A percentile compares a stretch with the other conserved stretches of the same genome.
Conservation (phyloP, 2,888 invertebrate genomes). For the Cheilosia urbana region DNA sequence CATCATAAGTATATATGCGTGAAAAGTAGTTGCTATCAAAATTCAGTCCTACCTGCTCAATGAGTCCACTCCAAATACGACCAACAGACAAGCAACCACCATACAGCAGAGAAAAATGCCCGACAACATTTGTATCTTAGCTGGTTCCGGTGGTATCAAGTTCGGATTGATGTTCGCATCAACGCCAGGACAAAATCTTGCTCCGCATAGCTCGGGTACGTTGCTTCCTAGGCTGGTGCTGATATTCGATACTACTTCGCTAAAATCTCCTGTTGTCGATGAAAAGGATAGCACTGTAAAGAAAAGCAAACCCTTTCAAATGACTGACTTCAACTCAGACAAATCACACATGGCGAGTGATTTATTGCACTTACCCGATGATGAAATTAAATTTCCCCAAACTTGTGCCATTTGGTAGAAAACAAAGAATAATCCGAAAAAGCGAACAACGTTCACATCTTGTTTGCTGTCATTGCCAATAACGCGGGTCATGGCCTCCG, state of each 20-base stretch:
- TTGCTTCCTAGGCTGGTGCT: constrained; percentile 73
- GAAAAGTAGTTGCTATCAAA: too few relatives aligned
- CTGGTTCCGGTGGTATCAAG: constrained; percentile 88
- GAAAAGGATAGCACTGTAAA: constrained; percentile 78
- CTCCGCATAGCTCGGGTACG: constrained; percentile 88
- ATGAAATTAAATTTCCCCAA: constrained; percentile 96
- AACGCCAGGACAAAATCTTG: constrained; percentile 89
- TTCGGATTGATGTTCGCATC: constrained; percentile 86
- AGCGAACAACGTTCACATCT: constrained; percentile 93
- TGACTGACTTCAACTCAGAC: neutral
- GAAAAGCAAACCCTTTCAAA: constrained; percentile 3
- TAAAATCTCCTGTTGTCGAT: constrained; percentile 43
- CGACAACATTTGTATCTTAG: constrained; percentile 91
- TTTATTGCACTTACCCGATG: constrained; percentile 86
- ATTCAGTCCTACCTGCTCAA: constrained; percentile 86
- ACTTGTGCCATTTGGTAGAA: constrained; percentile 98
- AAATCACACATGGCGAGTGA: neutral
- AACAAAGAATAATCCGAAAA: constrained; percentile 98
- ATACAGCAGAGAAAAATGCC: constrained; percentile 93
- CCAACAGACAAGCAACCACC: constrained; percentile 89
- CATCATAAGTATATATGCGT: too few relatives aligned
- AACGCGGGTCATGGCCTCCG: constrained; percentile 90
- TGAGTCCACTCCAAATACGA: constrained; percentile 92
- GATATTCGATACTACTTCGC: constrained; percentile 33
- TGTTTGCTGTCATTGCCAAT: constrained; percentile 86